phyloP scores from a whole-genome alignment of 2,888 invertebrate species.

The Pyrrhosoma nymphula region DNA sequence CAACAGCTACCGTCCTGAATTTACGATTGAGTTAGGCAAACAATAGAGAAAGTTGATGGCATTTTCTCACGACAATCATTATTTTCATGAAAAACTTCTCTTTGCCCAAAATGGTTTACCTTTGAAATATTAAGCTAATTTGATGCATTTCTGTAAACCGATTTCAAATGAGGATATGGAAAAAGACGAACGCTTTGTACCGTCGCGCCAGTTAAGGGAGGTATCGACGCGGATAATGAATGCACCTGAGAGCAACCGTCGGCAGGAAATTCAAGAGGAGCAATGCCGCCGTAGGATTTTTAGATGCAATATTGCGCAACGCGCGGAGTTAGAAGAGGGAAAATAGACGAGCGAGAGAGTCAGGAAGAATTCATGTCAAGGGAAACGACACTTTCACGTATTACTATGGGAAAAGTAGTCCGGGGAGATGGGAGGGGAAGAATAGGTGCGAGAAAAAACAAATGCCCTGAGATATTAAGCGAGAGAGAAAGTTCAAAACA shows the following conservation, averaged over 20 bases:
- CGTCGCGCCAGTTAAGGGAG: not conserved
- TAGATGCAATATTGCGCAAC: constrained; percentile 13
- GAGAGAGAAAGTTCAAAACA: constrained; percentile 64
- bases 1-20: too few relatives aligned
- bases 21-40: too few relatives aligned
- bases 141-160: too few relatives aligned
- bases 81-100: too few relatives aligned
- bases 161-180: not conserved
- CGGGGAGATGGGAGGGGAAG: not conserved
- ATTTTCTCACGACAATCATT: too few relatives aligned
- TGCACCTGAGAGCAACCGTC: not conserved
- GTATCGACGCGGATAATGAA: not conserved
- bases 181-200: not conserved
- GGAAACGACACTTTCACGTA: constrained; percentile 43
- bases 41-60: too few relatives aligned
- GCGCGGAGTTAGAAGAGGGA: not conserved
- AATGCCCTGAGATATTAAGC: constrained; percentile 35
- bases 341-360: constrained; percentile 14
- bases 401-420: not conserved
- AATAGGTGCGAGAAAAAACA: constrained; percentile 32
- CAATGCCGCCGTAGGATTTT: not conserved
- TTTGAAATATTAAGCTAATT: too few relatives aligned
- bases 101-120: too few relatives aligned
- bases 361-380: constrained; percentile 21
- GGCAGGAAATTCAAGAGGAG: not conserved